Evolutionary conservation across 1,140 invertebrate genomes (phyloP).

Genomic region (Drosophila sturtevanti): DNA sequence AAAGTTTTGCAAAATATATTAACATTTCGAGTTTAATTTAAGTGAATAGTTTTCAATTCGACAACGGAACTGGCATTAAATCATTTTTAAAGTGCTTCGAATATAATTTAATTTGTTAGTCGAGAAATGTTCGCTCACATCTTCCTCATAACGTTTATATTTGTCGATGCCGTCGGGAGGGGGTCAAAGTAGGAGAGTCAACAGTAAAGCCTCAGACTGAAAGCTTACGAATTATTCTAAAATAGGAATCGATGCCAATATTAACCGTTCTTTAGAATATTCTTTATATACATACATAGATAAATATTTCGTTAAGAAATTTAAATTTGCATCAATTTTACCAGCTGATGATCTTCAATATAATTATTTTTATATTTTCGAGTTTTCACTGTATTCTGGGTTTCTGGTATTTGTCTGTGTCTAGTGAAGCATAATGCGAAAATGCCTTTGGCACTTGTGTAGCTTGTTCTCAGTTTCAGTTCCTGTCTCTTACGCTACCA

Average conservation of each 20-base stretch:
- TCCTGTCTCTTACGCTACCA: not conserved
- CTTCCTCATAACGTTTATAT: slow-evolving; percentile 20
- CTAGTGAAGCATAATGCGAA: slow-evolving; percentile 41
- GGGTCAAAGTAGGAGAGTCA: not conserved
- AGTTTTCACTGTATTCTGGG: slow-evolving; percentile 2
- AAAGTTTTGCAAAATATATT: slow-evolving; percentile 63
- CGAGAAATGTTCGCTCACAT: slow-evolving; percentile 44
- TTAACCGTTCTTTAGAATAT: too few species aligned
- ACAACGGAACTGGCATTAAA: slow-evolving; percentile 58
- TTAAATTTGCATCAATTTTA: too few species aligned
- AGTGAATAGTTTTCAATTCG: slow-evolving; percentile 58
- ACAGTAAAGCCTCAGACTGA: not conserved
- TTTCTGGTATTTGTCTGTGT: slow-evolving; percentile 8
- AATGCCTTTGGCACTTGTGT: slow-evolving; percentile 49
- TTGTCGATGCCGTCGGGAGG: not conserved
- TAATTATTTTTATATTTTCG: not conserved
- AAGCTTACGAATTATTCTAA: too few species aligned
- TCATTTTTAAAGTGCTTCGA: slow-evolving; percentile 71
- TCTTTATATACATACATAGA: too few species aligned
- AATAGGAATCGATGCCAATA: too few species aligned
- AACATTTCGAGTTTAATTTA: slow-evolving; percentile 74
- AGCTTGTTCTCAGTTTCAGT: slow-evolving; percentile 15
- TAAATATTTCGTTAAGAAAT: too few species aligned
- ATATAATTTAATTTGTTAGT: slow-evolving; percentile 68
- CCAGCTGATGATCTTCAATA: too few species aligned